Base-by-base conservation (phyloP, 2,888 invertebrate genomes). In the Lithophane leautieri region DNA sequence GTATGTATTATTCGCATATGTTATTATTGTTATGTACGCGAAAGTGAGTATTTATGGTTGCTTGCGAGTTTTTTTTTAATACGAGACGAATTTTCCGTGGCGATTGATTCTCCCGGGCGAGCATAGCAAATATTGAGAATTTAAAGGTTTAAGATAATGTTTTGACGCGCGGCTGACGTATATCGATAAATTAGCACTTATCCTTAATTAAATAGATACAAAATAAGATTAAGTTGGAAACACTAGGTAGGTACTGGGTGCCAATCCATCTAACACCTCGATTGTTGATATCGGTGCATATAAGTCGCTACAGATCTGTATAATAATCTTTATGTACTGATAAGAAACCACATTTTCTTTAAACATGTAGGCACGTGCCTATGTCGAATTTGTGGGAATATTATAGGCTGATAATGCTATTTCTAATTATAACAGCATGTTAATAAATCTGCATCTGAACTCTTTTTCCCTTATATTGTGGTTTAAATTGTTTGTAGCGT, bases 221-320 rank as follows among this genome's bases (percentile, higher is more conserved):
- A 75, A 69, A 68, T 47, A 69, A 68, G 80, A 74, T 75, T 73
- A 78, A 50, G 42, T 73, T 16, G 22, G 61, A 63, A 69, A 79
- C 40, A 79, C 54, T 50, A 50, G 3, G 50, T 50, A 50, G 3
- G 50, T 50, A 34, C 22, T 61, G 47, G 54, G 19, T 40, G 40
- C 28, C 19, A 69, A 75, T 65, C 63, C 52, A 65, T 74, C 52
- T 60, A 62, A 69, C 19, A 68, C 50, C 14, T 67, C 47, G 47
- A 67, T 42, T 25, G 50, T 76, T 74, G 66, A 74, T 79, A 69
- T 42, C 63, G 25, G 34, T 80, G 75, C 68, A 65, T 56, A 19
- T 42, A 73, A 52, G 54, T 50, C 56, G 34, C 4, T n/a, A 56
- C 25, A 75, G 65, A 80, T 69, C 52, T 34, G 47, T 65, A 44